Evolutionary conservation across 30 jellyfish, hydroid and myxozoan species (phyloP).

Genomic region (Aurelia coerulea): DNA sequence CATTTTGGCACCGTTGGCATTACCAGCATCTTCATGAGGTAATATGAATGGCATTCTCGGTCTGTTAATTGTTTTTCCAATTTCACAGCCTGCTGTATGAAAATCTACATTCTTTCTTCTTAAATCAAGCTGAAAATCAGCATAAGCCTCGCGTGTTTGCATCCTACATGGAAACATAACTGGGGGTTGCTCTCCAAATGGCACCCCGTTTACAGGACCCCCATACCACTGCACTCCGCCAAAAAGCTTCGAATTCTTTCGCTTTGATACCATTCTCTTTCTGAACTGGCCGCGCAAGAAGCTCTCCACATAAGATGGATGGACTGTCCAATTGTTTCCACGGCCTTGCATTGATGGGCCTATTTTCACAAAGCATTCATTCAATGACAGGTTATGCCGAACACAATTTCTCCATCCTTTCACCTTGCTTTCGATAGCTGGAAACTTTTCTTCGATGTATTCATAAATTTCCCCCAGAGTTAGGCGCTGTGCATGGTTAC

Average conservation of each 20-base stretch:
- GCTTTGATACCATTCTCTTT: slow-evolving; percentile 48
- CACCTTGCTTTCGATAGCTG: slow-evolving; percentile 56
- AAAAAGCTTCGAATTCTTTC: slow-evolving; percentile 9
- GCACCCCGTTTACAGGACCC: background rate
- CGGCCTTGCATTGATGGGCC: slow-evolving; percentile 79
- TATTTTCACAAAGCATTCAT: slow-evolving; percentile 73
- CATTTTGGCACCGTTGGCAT: no score
- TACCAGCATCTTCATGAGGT: no score
- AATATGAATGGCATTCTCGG: no score
- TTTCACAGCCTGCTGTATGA: background rate
- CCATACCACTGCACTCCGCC: slow-evolving; percentile 11
- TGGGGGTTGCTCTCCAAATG: background rate
- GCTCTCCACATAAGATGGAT: slow-evolving; percentile 67
- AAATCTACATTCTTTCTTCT: background rate
- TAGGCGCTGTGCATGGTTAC: slow-evolving; percentile 34
- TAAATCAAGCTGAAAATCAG: background rate
- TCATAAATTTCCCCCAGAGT: slow-evolving; percentile 82
- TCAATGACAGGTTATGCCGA: slow-evolving; percentile 68
- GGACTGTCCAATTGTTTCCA: slow-evolving; percentile 81
- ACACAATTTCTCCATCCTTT: slow-evolving; percentile 87
- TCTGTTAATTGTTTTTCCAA: no score
- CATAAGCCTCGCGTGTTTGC: background rate
- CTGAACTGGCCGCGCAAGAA: slow-evolving; percentile 71
- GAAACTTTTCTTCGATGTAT: slow-evolving; percentile 53
- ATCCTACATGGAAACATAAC: background rate